A percentile compares a stretch with the other conserved stretches of the same genome.
These are phyloP conservation scores for Microctenopoma lineatum DNA, from an alignment of 2,797 vertebrate species.

Conservation along the genomic window DNA sequence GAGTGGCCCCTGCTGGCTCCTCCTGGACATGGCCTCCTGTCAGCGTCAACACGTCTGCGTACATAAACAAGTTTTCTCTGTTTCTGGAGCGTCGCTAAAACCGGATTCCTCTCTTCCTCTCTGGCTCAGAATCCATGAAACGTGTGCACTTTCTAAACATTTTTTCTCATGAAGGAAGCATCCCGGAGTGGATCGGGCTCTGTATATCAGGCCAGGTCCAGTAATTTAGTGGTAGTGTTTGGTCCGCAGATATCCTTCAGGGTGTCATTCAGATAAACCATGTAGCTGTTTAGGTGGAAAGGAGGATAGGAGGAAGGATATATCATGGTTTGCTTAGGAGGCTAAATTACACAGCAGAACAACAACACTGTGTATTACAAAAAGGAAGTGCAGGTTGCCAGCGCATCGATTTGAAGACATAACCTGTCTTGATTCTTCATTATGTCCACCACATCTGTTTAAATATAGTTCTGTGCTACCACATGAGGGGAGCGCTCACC, in stretches of 20 bases:
- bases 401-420: conserved; percentile 64
- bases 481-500: conserved; percentile 46
- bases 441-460: conserved; percentile 67
- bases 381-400: conserved; percentile 63
- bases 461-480: conserved; percentile 64
- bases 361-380: conserved; percentile 54
- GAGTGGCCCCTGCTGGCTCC: conserved; percentile 81
- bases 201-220: conserved; percentile 37
- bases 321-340: conserved; percentile 65
- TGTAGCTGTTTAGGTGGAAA: conserved; percentile 66
- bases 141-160: conserved; percentile 70
- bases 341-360: conserved; percentile 73
- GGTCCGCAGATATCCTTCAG: conserved; percentile 69
- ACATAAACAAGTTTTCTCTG: conserved; percentile 43
- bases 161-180: conserved; percentile 44
- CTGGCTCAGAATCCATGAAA: conserved; percentile 53
- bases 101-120: conserved; percentile 48
- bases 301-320: conserved; percentile 39
- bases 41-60: conserved; percentile 21
- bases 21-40: conserved; percentile 44
- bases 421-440: conserved; percentile 72
- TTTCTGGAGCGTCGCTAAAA: conserved; percentile 36
- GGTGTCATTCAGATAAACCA: conserved; percentile 68
- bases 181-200: conserved; percentile 23
- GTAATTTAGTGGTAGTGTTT: conserved; percentile 57